Conservation (phyloP, 2,797 vertebrate genomes). For the Mustela erminea region DNA sequence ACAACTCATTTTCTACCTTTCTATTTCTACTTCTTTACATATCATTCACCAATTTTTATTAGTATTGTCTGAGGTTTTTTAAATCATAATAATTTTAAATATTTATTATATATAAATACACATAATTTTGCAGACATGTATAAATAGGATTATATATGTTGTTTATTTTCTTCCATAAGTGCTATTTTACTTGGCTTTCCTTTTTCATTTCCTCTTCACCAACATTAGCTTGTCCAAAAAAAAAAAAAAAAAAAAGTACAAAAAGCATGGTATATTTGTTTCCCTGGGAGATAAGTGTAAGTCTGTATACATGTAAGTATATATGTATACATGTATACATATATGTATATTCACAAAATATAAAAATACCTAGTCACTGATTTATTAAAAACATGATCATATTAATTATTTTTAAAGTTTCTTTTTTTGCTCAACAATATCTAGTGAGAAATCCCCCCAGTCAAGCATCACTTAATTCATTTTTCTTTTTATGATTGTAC, state of each 20-base stretch:
- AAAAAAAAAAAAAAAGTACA: neutral
- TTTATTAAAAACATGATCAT: neutral
- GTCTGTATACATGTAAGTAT: too few species aligned
- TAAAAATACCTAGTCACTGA: neutral
- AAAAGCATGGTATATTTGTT: neutral
- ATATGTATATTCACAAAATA: neutral
- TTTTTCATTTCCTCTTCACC: neutral
- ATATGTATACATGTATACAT: too few species aligned
- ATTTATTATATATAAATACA: neutral
- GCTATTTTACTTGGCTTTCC: neutral
- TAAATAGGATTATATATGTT: neutral
- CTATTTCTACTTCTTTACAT: neutral
- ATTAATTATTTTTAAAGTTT: neutral
- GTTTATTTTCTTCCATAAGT: neutral
- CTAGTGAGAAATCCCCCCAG: neutral
- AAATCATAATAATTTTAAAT: neutral
- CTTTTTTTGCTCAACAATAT: neutral
- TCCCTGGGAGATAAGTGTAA: neutral
- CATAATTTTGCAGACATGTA: neutral
- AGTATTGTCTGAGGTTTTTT: neutral
- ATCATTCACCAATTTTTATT: neutral
- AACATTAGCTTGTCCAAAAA: neutral
- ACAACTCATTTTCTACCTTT: neutral
- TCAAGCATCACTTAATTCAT: neutral
- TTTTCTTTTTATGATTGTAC: neutral